phyloP scores from a whole-genome alignment of 2,888 invertebrate genomes.

The Stenchaetothrips biformis region DNA sequence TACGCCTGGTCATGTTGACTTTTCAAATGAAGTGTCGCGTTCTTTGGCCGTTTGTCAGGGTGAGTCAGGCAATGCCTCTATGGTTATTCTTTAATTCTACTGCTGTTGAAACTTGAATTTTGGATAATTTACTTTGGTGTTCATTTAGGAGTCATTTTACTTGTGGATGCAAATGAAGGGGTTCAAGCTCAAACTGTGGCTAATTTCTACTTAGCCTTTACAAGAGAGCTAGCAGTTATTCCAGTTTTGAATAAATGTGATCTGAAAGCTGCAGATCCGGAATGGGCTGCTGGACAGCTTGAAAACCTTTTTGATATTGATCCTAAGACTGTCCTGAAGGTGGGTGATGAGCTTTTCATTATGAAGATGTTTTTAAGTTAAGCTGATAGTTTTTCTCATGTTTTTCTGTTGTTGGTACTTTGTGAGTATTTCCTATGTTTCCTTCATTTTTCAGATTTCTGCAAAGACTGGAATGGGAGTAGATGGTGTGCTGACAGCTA shows the following conservation, averaged over 20 bases:
- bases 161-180: conserved; percentile 94
- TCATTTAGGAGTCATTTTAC: conserved; percentile 65
- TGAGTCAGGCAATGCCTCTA: background rate
- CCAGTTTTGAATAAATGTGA: conserved; percentile 97
- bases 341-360: conserved; percentile 43
- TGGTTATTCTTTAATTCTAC: too few species aligned
- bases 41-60: conserved; percentile 84
- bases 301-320: conserved; percentile 76
- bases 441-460: conserved; percentile 57
- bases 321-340: conserved; percentile 65
- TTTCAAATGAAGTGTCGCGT: conserved; percentile 89
- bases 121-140: conserved; percentile 43
- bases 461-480: conserved; percentile 89
- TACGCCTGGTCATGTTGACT: conserved; percentile 98
- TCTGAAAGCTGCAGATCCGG: conserved; percentile 83
- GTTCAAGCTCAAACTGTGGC: conserved; percentile 98
- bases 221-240: conserved; percentile 72
- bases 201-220: conserved; percentile 87
- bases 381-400: conserved; percentile 28
- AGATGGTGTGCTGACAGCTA: conserved; percentile 65
- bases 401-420: conserved; percentile 27
- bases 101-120: too few species aligned
- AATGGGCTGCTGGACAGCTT: conserved; percentile 72
- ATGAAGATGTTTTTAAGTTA: conserved; percentile 12
- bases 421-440: conserved; percentile 26